Conservation (phyloP, 2,797 vertebrate species). For the Setipinna tenuifilis region DNA sequence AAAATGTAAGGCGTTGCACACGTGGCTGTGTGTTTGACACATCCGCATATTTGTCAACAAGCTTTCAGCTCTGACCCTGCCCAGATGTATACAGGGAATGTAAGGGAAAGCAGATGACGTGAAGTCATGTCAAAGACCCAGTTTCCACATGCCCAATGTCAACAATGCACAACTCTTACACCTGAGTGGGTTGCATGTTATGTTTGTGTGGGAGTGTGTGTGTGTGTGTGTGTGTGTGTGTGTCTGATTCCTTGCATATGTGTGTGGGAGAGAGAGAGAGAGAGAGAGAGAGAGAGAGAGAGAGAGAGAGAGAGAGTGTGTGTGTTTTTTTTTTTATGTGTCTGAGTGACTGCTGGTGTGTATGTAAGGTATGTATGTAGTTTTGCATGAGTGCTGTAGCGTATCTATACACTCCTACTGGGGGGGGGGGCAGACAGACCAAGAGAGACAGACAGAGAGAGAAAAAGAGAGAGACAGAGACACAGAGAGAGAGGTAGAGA, state of each 20-base stretch:
- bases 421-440: not conserved
- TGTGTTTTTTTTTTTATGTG: not conserved
- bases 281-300: too few relatives aligned
- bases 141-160: not conserved
- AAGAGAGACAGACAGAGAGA: not conserved
- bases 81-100: not conserved
- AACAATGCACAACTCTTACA: not conserved
- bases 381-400: not conserved
- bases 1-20: too few relatives aligned
- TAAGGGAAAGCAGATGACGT: not conserved
- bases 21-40: too few relatives aligned
- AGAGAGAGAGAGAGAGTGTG: too few relatives aligned
- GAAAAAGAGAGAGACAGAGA: too few relatives aligned
- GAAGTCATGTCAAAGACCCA: not conserved
- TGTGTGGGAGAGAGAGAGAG: too few relatives aligned
- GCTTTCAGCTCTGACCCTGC: not conserved
- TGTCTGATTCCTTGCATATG: not conserved
- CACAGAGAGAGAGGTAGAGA: too few relatives aligned
- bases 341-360: not conserved
- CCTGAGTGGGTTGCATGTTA: not conserved
- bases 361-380: too few relatives aligned
- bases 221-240: constrained; percentile 7
- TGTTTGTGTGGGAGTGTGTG: not conserved
- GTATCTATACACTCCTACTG: not conserved
- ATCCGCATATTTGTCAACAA: not conserved